Percentiles rank a stretch among this genome's conserved stretches.
phyloP scores from a whole-genome alignment of 2,113 vertebrate genomes.

The Etia nguti region DNA sequence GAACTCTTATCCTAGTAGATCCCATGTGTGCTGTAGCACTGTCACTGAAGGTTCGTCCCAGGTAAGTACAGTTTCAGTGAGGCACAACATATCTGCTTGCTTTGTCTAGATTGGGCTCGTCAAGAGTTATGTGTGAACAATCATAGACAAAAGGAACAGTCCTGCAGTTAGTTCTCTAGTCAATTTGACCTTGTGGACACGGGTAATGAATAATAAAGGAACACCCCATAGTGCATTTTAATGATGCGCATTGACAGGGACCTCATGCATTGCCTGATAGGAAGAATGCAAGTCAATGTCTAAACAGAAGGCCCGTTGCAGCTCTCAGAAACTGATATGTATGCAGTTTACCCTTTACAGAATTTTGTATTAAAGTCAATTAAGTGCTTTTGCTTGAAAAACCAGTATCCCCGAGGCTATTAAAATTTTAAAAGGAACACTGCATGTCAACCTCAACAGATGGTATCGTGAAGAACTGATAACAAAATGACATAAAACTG shows the following conservation, averaged over 20 bases:
- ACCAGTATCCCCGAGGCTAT: not conserved
- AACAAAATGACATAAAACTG: not conserved
- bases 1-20: conserved; percentile 34
- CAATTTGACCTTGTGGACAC: not conserved
- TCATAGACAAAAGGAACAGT: not conserved
- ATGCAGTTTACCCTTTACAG: not conserved
- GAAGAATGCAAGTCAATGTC: not conserved
- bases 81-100: not conserved
- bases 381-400: not conserved
- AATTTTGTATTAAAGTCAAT: not conserved
- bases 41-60: conserved; percentile 37
- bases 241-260: not conserved
- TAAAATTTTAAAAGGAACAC: not conserved
- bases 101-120: not conserved
- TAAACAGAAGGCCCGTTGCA: not conserved
- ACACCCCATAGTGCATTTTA: not conserved
- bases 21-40: conserved; percentile 38
- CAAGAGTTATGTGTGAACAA: not conserved
- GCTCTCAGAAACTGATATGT: not conserved
- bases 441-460: not conserved
- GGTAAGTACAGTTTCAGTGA: conserved; percentile 23
- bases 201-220: not conserved
- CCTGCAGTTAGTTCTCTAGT: not conserved
- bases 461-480: not conserved
- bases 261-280: not conserved